phyloP scores from a whole-genome alignment of 2,113 vertebrate genomes.

The Lathamus discolor region DNA sequence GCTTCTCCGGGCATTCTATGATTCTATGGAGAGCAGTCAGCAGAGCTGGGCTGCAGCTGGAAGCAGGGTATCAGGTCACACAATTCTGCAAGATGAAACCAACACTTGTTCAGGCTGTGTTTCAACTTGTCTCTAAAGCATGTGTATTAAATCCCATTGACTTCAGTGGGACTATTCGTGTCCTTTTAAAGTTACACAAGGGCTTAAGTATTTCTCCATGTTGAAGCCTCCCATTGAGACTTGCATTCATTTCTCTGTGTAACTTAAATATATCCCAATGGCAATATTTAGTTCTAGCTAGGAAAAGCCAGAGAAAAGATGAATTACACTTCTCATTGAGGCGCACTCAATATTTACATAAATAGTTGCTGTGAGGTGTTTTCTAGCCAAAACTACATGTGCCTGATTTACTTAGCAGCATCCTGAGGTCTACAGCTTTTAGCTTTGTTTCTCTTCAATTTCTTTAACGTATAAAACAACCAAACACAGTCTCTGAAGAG shows the following conservation, averaged over 20 bases:
- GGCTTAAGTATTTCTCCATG: constrained; percentile 4
- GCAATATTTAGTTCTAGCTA: not conserved
- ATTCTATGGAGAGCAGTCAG: not conserved
- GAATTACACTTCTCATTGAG: not conserved
- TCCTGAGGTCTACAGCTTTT: not conserved
- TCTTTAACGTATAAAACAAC: not conserved
- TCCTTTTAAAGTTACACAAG: constrained; percentile 39
- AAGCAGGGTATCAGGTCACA: constrained; percentile 34
- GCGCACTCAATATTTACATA: not conserved
- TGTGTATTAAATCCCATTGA: constrained; percentile 50
- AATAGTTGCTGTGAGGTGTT: not conserved
- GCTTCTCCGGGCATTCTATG: not conserved
- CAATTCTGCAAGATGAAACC: not conserved
- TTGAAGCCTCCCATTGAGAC: constrained; percentile 25
- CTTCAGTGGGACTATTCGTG: not conserved
- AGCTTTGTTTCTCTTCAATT: not conserved
- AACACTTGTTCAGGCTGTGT: not conserved
- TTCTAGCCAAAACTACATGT: not conserved
- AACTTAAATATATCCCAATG: constrained; percentile 39
- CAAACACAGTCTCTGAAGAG: not conserved
- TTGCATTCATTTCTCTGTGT: not conserved
- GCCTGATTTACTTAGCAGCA: not conserved
- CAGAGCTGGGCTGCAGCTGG: not conserved
- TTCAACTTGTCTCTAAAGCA: not conserved
- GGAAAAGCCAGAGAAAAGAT: not conserved